phyloP scores from a whole-genome alignment of 2,797 vertebrate genomes.

The Margarornis squamiger region DNA sequence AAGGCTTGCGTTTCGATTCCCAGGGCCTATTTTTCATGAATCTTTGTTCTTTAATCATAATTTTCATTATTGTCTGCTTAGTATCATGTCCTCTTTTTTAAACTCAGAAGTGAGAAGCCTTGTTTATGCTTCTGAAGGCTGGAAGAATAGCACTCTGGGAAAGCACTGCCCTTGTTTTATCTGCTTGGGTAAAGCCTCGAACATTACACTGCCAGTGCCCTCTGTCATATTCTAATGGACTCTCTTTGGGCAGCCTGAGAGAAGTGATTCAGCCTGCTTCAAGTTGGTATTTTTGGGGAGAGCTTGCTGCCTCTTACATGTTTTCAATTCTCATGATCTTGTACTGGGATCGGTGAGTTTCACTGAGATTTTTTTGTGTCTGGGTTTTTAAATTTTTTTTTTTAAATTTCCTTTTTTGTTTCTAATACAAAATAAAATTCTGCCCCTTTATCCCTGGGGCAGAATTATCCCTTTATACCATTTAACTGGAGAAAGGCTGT shows the following conservation, averaged over 20 bases:
- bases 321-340: background rate
- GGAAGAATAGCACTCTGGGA: background rate
- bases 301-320: background rate
- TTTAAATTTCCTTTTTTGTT: background rate
- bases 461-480: background rate
- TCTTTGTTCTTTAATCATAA: slow-evolving; percentile 57
- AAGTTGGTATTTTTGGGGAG: background rate
- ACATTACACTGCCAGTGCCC: background rate
- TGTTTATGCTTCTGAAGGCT: slow-evolving; percentile 10
- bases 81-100: background rate
- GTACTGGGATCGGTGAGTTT: background rate
- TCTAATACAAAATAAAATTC: background rate
- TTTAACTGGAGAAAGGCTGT: background rate
- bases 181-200: background rate
- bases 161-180: background rate
- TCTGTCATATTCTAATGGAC: background rate
- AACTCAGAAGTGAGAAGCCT: background rate
- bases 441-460: background rate
- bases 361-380: background rate
- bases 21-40: background rate
- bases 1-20: slow-evolving; percentile 25
- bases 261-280: background rate
- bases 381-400: background rate
- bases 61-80: slow-evolving; percentile 34
- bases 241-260: background rate